Percentiles rank a stretch among this genome's conserved stretches.
phyloP scores from a whole-genome alignment of 2,113 vertebrate species.

The Butastur rufipennis region DNA sequence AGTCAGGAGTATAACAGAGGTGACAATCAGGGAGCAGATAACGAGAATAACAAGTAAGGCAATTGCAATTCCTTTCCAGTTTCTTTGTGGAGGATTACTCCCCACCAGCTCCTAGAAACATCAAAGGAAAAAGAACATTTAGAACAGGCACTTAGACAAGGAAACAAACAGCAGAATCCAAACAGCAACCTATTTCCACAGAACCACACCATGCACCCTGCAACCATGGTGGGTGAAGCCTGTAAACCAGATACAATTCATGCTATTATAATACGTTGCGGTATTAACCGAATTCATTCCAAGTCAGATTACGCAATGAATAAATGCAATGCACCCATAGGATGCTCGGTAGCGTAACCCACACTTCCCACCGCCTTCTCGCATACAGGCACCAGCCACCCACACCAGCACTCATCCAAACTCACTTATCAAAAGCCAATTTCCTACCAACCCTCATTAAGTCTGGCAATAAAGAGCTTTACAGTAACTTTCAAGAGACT shows the following conservation, averaged over 20 bases:
- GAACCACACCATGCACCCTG: not conserved
- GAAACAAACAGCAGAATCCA: not conserved
- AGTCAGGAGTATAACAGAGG: slow-evolving; percentile 96
- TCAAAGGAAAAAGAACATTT: slow-evolving; percentile 11
- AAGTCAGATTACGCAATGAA: not conserved
- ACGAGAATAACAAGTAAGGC: slow-evolving; percentile 97
- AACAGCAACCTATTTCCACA: not conserved
- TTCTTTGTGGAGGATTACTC: slow-evolving; percentile 96
- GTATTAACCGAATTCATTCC: not conserved
- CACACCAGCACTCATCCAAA: not conserved
- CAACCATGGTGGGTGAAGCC: rapidly evolving
- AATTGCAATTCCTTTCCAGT: slow-evolving; percentile 99
- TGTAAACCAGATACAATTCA: not conserved
- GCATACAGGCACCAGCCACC: rapidly evolving
- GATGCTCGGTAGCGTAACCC: not conserved
- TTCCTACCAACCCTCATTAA: not conserved
- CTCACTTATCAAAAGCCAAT: not conserved
- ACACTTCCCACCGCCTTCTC: not conserved
- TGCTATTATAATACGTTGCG: rapidly evolving
- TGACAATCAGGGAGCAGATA: slow-evolving; percentile 98
- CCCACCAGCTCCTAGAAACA: slow-evolving; percentile 93
- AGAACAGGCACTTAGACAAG: not conserved
- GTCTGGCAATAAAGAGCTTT: not conserved
- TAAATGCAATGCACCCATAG: not conserved
- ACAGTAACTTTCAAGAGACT: not conserved